Evolutionary conservation across 2,888 invertebrate species (phyloP).

Genomic region (Elmis aenea): DNA sequence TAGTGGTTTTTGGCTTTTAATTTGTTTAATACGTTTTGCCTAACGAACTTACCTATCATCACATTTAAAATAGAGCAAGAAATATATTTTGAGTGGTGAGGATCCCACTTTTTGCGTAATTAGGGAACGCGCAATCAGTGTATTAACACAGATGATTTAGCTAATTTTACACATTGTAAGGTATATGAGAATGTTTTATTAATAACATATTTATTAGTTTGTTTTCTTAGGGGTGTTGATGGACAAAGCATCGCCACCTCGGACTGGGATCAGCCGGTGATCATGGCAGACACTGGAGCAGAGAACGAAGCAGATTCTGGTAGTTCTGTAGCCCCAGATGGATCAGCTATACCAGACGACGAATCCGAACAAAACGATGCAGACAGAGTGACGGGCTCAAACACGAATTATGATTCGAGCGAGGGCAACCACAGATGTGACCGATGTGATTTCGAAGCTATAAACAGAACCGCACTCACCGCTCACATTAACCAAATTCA

Average conservation of each 20-base stretch:
- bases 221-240: slow-evolving; percentile 35
- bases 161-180: too few species aligned
- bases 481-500: slow-evolving; percentile 69
- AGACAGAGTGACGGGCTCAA: slow-evolving; percentile 45
- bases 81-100: too few species aligned
- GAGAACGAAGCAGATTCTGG: slow-evolving; percentile 47
- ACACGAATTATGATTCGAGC: slow-evolving; percentile 55
- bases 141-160: too few species aligned
- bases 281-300: slow-evolving; percentile 44
- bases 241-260: slow-evolving; percentile 28
- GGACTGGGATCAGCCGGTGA: slow-evolving; percentile 33
- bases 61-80: too few species aligned
- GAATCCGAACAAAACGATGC: slow-evolving; percentile 50
- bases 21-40: too few species aligned
- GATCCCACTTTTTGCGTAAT: too few species aligned
- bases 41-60: background rate
- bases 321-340: slow-evolving; percentile 34
- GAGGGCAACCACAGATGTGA: slow-evolving; percentile 64
- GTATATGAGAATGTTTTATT: too few species aligned
- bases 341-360: slow-evolving; percentile 36
- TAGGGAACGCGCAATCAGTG: too few species aligned
- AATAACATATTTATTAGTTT: too few species aligned
- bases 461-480: slow-evolving; percentile 67
- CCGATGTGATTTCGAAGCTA: slow-evolving; percentile 79
- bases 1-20: too few species aligned